phyloP scores from a whole-genome alignment of 2,888 invertebrate species.

The Napeogenes inachia region DNA sequence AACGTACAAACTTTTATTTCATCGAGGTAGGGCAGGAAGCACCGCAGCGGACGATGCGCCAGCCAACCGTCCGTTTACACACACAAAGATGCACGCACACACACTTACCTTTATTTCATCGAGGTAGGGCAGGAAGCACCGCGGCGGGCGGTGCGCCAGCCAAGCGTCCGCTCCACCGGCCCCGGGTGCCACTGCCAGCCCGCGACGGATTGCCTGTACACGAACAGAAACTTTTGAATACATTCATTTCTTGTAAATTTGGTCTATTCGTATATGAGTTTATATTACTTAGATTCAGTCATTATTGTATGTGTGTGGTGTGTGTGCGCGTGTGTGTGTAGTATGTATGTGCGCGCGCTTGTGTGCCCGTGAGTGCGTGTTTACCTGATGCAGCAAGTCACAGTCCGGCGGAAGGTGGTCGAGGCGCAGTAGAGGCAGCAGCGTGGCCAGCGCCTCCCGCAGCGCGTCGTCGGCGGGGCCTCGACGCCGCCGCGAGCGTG shows the following conservation, averaged over 20 bases:
- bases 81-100: background rate
- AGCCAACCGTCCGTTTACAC: slow-evolving; percentile 89
- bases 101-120: slow-evolving; percentile 90
- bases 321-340: no score
- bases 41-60: slow-evolving; percentile 87
- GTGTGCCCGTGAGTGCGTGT: background rate
- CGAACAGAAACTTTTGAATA: background rate
- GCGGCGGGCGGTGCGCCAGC: slow-evolving; percentile 89
- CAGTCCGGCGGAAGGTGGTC: slow-evolving; percentile 94
- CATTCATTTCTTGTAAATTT: no score
- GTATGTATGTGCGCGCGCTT: no score
- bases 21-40: slow-evolving; percentile 96
- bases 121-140: slow-evolving; percentile 95
- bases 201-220: slow-evolving; percentile 50
- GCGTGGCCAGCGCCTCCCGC: slow-evolving; percentile 88
- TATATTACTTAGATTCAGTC: no score
- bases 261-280: no score
- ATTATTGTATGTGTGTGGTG: no score
- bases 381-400: slow-evolving; percentile 85
- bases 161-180: slow-evolving; percentile 86
- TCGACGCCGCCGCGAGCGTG: slow-evolving; percentile 87
- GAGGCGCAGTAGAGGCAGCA: slow-evolving; percentile 89
- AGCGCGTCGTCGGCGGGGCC: slow-evolving; percentile 88
- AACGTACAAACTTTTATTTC: slow-evolving; percentile 85
- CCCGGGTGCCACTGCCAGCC: slow-evolving; percentile 39